phyloP scores from a whole-genome alignment of 2,888 invertebrate species.

The Macropis europaea region DNA sequence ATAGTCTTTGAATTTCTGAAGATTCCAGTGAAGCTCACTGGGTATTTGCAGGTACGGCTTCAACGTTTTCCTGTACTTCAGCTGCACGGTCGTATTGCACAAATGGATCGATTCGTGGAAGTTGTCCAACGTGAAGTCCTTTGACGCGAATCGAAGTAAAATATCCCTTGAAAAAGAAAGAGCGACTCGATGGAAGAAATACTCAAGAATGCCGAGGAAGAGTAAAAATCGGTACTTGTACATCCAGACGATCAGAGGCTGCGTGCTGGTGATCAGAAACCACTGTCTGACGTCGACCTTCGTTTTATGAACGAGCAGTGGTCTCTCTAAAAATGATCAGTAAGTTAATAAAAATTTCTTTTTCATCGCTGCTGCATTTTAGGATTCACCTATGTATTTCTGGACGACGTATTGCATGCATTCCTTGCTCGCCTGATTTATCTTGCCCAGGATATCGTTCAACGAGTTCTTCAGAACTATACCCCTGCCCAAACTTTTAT shows the following conservation, averaged over 20 bases:
- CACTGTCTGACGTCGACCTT: constrained; percentile 60
- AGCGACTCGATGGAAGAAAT: neutral
- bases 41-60: constrained; percentile 38
- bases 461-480: constrained; percentile 51
- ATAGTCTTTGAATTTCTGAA: constrained; percentile 56
- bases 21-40: constrained; percentile 56
- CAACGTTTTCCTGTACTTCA: constrained; percentile 51
- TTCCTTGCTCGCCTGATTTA: constrained; percentile 50
- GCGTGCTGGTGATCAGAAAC: constrained; percentile 59
- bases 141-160: constrained; percentile 58
- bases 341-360: neutral
- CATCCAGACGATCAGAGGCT: constrained; percentile 59
- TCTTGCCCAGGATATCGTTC: constrained; percentile 45
- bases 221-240: constrained; percentile 53
- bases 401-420: constrained; percentile 55
- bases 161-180: constrained; percentile 43
- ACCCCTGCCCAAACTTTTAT: constrained; percentile 56
- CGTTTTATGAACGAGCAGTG: constrained; percentile 53
- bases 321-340: constrained; percentile 47
- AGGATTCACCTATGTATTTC: constrained; percentile 53
- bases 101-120: constrained; percentile 61
- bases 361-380: neutral
- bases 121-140: constrained; percentile 49
- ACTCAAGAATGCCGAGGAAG: neutral
- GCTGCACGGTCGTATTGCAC: constrained; percentile 58